phyloP scores from a whole-genome alignment of 2,113 vertebrate genomes.

The Silurus meridionalis region DNA sequence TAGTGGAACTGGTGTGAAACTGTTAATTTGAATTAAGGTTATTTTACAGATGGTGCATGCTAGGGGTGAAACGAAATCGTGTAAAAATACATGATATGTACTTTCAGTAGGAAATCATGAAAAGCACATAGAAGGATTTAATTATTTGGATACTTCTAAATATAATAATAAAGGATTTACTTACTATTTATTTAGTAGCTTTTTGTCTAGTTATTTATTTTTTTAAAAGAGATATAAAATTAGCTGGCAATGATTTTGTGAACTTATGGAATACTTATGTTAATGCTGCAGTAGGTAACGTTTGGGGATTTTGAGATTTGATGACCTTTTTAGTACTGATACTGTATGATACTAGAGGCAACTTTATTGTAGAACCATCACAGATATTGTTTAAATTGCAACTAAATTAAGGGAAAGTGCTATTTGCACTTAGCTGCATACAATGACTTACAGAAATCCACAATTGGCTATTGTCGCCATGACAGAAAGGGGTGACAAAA shows the following conservation, averaged over 20 bases:
- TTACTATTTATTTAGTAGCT: not conserved
- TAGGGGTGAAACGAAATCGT: not conserved
- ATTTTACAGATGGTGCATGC: constrained; percentile 15
- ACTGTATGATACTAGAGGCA: not conserved
- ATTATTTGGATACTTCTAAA: not conserved
- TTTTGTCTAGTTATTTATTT: not conserved
- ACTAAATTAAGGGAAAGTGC: not conserved
- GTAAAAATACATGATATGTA: not conserved
- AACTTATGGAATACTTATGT: not conserved
- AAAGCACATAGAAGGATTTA: not conserved
- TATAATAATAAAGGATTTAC: too few species aligned
- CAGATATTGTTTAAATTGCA: not conserved
- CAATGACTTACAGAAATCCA: not conserved
- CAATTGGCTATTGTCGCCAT: not conserved
- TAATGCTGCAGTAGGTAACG: not conserved
- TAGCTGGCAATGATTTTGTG: not conserved
- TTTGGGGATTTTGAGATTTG: not conserved
- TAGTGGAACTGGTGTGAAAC: constrained; percentile 62
- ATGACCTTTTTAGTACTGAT: not conserved
- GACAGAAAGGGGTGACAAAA: not conserved
- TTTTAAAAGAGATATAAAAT: not conserved
- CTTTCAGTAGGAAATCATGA: not conserved
- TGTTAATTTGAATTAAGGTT: constrained; percentile 66
- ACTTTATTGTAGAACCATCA: not conserved
- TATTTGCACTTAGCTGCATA: not conserved